Conservation (phyloP, 2,797 vertebrate species). For the Neosalanx taihuensis region DNA sequence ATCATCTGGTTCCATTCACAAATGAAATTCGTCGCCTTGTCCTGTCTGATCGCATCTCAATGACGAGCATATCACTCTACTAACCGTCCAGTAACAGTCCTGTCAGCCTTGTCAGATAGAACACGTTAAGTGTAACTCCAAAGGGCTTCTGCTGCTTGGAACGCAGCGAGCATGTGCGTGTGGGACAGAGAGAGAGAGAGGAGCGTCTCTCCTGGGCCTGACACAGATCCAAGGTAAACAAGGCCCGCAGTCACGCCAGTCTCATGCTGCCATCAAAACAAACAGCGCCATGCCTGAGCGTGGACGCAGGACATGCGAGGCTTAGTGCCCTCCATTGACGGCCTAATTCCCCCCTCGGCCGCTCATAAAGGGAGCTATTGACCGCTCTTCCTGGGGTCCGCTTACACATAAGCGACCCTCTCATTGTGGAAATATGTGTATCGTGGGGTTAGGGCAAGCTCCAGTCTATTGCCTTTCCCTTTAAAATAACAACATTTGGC, state of each 20-base stretch:
- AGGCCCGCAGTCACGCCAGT: conserved; percentile 58
- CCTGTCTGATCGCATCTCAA: not conserved
- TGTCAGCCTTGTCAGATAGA: not conserved
- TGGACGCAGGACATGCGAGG: conserved; percentile 57
- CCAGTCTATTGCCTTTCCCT: conserved; percentile 47
- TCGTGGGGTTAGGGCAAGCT: conserved; percentile 52
- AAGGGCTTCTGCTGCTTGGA: not conserved
- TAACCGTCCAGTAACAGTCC: not conserved
- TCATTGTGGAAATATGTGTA: conserved; percentile 69
- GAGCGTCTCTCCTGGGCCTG: conserved; percentile 44
- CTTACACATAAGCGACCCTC: conserved; percentile 68
- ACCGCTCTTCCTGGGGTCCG: conserved; percentile 68
- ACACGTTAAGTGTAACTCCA: conserved; percentile 6
- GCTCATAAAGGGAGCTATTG: conserved; percentile 72
- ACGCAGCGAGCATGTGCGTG: conserved; percentile 33
- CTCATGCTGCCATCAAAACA: conserved; percentile 73
- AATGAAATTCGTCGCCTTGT: not conserved
- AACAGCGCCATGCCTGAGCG: conserved; percentile 52
- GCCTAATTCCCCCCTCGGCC: conserved; percentile 67
- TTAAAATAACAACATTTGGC: conserved; percentile 64
- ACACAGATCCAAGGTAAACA: conserved; percentile 68
- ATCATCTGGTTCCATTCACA: not conserved
- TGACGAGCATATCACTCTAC: not conserved
- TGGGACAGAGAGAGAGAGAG: conserved; percentile 5
- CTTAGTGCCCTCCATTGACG: conserved; percentile 71